phyloP scores from a whole-genome alignment of 2,888 invertebrate genomes.

The Drosophila birchii region DNA sequence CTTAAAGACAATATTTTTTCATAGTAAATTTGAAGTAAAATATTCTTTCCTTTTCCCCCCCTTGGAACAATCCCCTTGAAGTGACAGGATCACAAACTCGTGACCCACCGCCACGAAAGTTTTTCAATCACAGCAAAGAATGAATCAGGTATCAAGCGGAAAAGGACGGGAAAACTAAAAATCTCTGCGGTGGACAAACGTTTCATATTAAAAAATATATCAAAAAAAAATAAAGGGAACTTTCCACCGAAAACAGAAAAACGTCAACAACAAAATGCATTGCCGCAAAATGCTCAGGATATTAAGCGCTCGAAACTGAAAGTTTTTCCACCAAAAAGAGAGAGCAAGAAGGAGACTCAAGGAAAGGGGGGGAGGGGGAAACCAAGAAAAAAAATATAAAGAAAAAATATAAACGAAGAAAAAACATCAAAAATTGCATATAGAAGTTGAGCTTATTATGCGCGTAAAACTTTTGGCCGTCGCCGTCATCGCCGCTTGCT shows the following conservation, averaged over 20 bases:
- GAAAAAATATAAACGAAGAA: neutral
- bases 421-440: conserved; percentile 38
- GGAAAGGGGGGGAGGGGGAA: neutral
- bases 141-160: conserved; percentile 32
- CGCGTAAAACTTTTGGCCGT: conserved; percentile 71
- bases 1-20: neutral
- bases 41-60: neutral
- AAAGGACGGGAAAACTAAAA: conserved; percentile 6
- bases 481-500: conserved; percentile 45
- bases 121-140: conserved; percentile 68
- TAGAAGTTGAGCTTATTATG: conserved; percentile 75
- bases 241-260: conserved; percentile 34
- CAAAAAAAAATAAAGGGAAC: neutral
- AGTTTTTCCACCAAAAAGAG: conserved; percentile 45
- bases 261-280: conserved; percentile 25
- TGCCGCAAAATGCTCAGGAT: conserved; percentile 21
- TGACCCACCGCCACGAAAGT: conserved; percentile 54
- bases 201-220: conserved; percentile 60
- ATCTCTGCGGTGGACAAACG: conserved; percentile 47
- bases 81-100: conserved; percentile 32
- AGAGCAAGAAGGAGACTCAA: no score
- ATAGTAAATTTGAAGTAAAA: neutral
- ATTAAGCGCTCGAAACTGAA: conserved; percentile 59
- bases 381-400: conserved; percentile 1
- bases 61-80: conserved; percentile 2